These are phyloP conservation scores for Manduca sexta DNA, from an alignment of 1,140 invertebrate species.

Conservation along the genomic window DNA sequence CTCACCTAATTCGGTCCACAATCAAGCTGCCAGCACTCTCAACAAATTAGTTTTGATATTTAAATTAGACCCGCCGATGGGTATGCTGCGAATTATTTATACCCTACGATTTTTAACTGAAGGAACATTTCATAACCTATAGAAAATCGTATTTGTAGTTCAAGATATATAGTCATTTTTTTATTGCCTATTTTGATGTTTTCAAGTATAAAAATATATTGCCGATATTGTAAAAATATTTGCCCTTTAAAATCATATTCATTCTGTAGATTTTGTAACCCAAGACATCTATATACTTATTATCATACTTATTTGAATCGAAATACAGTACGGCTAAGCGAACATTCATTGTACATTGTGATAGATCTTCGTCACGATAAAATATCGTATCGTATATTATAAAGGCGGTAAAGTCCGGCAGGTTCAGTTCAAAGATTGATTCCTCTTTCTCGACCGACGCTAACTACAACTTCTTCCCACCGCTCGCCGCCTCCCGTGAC, in stretches of 20 bases:
- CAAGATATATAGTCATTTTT: too few species aligned
- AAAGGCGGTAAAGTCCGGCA: constrained; percentile 22
- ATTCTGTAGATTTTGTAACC: too few species aligned
- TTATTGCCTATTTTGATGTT: too few species aligned
- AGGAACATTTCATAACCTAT: too few species aligned
- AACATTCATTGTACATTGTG: too few species aligned
- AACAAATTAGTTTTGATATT: constrained; percentile 67
- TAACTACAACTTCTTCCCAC: constrained; percentile 29
- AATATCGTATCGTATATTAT: constrained; percentile 17
- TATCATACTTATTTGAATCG: too few species aligned
- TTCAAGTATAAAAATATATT: too few species aligned
- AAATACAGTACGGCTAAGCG: too few species aligned
- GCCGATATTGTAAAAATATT: too few species aligned
- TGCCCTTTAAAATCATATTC: too few species aligned
- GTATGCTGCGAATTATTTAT: constrained; percentile 21
- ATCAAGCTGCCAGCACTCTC: constrained; percentile 54
- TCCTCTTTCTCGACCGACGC: constrained; percentile 39
- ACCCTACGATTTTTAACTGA: constrained; percentile 12
- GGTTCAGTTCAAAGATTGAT: constrained; percentile 56
- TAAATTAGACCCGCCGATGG: constrained; percentile 49
- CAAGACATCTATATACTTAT: too few species aligned
- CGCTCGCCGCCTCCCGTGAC: constrained; percentile 6
- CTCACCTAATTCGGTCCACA: constrained; percentile 44
- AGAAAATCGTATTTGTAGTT: constrained; percentile 7
- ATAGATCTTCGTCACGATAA: too few species aligned